These are phyloP conservation scores for Papilio glaucus DNA, from an alignment of 1,140 invertebrate species.

Conservation along the genomic window DNA sequence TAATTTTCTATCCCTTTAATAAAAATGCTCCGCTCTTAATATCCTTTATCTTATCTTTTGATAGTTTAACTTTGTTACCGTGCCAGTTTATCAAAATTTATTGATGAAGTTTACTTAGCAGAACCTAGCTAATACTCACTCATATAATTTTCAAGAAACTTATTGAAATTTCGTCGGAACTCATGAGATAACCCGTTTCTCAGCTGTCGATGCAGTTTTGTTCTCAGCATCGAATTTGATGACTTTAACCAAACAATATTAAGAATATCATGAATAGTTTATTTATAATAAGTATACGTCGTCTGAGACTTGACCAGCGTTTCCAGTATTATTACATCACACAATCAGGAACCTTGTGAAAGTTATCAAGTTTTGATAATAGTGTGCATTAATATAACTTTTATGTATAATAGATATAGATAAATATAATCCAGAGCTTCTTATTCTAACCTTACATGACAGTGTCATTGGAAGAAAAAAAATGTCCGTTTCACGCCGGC, in stretches of 20 bases:
- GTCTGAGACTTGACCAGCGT: too few relatives aligned
- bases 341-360: too few relatives aligned
- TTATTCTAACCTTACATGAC: not conserved
- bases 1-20: conserved; percentile 37
- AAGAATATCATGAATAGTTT: too few relatives aligned
- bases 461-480: not conserved
- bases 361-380: too few relatives aligned
- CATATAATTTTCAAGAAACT: not conserved
- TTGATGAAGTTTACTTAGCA: conserved; percentile 6
- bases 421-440: not conserved
- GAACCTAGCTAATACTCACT: not conserved
- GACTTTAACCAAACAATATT: too few relatives aligned
- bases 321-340: too few relatives aligned
- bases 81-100: conserved; percentile 9
- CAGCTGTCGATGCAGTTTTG: too few relatives aligned
- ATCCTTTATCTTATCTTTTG: conserved; percentile 15
- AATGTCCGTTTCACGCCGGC: conserved; percentile 45
- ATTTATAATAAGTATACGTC: too few relatives aligned
- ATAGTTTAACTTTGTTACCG: conserved; percentile 2
- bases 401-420: not conserved
- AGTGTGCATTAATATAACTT: too few relatives aligned
- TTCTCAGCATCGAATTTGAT: too few relatives aligned
- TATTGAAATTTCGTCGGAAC: too few relatives aligned
- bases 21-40: conserved; percentile 28
- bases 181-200: too few relatives aligned